Base-by-base conservation (phyloP, 53 echinoderm and acorn worm species). In the Holothuria scabra region DNA sequence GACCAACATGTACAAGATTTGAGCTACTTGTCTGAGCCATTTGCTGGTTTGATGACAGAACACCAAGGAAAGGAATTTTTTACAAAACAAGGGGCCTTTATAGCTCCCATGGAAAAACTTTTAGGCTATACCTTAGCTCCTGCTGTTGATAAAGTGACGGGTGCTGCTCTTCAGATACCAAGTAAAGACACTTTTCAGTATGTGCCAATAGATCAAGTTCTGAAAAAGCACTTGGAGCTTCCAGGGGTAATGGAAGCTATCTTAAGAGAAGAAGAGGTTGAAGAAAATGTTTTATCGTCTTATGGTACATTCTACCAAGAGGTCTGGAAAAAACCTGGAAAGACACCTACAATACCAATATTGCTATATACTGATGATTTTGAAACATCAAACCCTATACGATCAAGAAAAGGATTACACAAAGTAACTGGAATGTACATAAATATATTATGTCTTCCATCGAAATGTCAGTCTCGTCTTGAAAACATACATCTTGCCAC, bases 171-270 rank as follows among this genome's bases (percentile, higher is more conserved):
- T 22, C 81, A 81, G 60, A 41, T 59, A 46, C 59, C 60, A 41
- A 25, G 58, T 8, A 85, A 85, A 57, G 74, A 85, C 32, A 74
- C 85, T 31, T 85, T 85, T 74, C 74, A 72, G 34, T 85, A 44
- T 37, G 85, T 35, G 31, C 28, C 52, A 52, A 9, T 52, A 16
- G 52, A 52, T 16, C 52, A 52, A 52, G 52, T 52, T 19, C 41
- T 90, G 12, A 83, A 55, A 34, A 69, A 65, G 56, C 83, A 61
- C 65, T 83, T 90, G 18, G 66, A 90, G 65, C 90, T 67, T 41
- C 90, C 90, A 82, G 86, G 86, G 20, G 63, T 83, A 16, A 83
- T 86, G 90, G 56, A 82, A 6, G 55, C 61, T 4, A 90, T 90
- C 65, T 52, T 52, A 52, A 18, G 52, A 52, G 52, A 52, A 16